Evolutionary conservation across 2,797 vertebrate genomes (phyloP).

Genomic region (Sarcoramphus papa): DNA sequence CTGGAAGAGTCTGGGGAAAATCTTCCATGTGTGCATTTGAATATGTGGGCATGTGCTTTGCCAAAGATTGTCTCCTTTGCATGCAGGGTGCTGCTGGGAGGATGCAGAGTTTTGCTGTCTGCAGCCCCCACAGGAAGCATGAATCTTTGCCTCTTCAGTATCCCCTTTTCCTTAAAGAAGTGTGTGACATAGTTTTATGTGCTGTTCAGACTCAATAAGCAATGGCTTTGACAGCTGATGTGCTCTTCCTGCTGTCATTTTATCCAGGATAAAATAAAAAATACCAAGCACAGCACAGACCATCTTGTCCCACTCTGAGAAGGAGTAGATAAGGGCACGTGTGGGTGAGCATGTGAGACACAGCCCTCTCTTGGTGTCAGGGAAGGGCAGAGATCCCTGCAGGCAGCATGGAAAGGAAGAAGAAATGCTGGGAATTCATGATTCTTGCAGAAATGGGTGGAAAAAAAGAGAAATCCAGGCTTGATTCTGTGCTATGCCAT

Average conservation of each 20-base stretch:
- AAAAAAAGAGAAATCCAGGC: not conserved
- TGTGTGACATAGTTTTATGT: not conserved
- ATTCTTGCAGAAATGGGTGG: not conserved
- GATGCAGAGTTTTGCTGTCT: not conserved
- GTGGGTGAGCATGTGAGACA: not conserved
- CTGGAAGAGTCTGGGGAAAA: not conserved
- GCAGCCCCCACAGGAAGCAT: not conserved
- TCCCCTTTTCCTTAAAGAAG: not conserved
- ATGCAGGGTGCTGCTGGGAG: not conserved
- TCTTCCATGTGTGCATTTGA: not conserved
- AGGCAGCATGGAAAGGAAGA: not conserved
- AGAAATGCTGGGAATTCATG: not conserved
- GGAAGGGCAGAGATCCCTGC: not conserved
- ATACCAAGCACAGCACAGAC: not conserved
- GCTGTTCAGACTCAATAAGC: not conserved
- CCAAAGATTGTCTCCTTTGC: not conserved
- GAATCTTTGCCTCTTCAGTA: not conserved
- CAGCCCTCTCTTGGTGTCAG: not conserved
- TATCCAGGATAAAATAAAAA: not conserved
- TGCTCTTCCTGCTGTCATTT: not conserved
- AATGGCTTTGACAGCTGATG: not conserved
- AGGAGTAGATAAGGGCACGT: not conserved
- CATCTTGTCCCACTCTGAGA: not conserved
- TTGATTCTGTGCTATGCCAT: not conserved
- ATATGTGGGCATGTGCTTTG: not conserved